Evolutionary conservation across 2,888 invertebrate genomes (phyloP), one percentile per base, ranked within the genome.

Genomic region (Pseudoips prasinana): DNA sequence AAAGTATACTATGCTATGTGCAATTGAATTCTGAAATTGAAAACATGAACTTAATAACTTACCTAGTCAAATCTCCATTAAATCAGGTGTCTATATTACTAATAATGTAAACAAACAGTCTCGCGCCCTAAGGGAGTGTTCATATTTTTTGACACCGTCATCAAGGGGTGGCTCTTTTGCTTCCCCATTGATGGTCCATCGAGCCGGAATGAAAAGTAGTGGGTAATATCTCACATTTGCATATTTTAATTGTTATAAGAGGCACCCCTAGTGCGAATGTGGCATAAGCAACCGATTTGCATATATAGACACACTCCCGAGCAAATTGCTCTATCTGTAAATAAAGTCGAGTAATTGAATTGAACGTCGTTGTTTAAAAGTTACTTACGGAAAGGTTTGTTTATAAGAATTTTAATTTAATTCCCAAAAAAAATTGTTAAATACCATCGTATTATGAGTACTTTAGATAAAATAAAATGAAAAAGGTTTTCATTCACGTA

Each of bases 221-320:
- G 74, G 73, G 79, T 81, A 77, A 86, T 84, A 81, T 81, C 73
- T 62, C 50, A 56, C 66, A 88, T 88, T 86, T 85, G 79, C 88
- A 88, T 87, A 88, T 88, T 88, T 87, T 88, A 87, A 87, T 87
- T 87, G 85, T 87, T 73, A 76, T 72, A 73, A 66, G 62, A 64
- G 69, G 70, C 55, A 64, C 43, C 55, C 56, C 52, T 43, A 29
- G 72, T 73, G 79, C 65, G 77, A 83, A 82, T 79, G 71, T 74
- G 73, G 72, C 71, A 70, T 77, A 76, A 77, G 81, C 70, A 67
- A 63, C 44, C 56, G 58, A 83, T 87, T 85, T 84, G 74, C 83
- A 85, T 83, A 83, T 70, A 74, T 72, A 67, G 73, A 64, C 65
- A 59, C 57, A 58, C 52, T 28, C 25, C 26, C 46, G 36, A 62